Percentiles rank a stretch among this genome's conserved stretches.
Evolutionary conservation across 2,888 invertebrate species (phyloP).

Genomic region (Heteropelma amictum): DNA sequence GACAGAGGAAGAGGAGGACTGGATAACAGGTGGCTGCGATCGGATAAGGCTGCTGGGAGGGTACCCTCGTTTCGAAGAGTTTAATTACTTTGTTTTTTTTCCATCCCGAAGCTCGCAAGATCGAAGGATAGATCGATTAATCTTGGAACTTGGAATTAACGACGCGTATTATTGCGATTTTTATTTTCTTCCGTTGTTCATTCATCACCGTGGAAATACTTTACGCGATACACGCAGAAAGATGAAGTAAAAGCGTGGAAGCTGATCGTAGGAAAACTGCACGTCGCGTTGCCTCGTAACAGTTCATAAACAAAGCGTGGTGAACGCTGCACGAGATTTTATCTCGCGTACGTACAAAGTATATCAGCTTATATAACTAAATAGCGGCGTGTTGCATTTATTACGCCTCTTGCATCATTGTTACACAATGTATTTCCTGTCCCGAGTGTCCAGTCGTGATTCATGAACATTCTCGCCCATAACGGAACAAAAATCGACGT

Average conservation of each 20-base stretch:
- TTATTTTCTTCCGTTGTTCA: background rate
- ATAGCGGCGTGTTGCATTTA: constrained; percentile 27
- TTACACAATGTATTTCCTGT: background rate
- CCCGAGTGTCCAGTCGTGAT: background rate
- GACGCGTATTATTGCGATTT: background rate
- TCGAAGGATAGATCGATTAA: constrained; percentile 44
- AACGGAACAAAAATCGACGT: no score
- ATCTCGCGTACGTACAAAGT: constrained; percentile 20
- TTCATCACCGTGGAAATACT: background rate
- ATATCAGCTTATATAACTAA: constrained; percentile 39
- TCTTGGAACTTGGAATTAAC: constrained; percentile 19
- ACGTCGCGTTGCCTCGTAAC: constrained; percentile 33
- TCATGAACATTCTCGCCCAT: no score
- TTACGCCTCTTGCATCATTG: constrained; percentile 11
- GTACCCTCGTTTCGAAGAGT: constrained; percentile 21
- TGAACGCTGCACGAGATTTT: constrained; percentile 18
- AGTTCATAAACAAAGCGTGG: constrained; percentile 24
- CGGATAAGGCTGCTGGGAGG: constrained; percentile 45
- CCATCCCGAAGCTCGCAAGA: constrained; percentile 4
- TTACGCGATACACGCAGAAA: background rate
- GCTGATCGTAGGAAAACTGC: constrained; percentile 9
- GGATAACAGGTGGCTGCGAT: constrained; percentile 58
- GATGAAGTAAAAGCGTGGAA: constrained; percentile 17
- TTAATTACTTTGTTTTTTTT: constrained; percentile 41
- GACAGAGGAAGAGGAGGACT: constrained; percentile 27